These are phyloP conservation scores for Rhogogaster chlorosoma DNA, from an alignment of 2,888 invertebrate species.

Conservation along the genomic window DNA sequence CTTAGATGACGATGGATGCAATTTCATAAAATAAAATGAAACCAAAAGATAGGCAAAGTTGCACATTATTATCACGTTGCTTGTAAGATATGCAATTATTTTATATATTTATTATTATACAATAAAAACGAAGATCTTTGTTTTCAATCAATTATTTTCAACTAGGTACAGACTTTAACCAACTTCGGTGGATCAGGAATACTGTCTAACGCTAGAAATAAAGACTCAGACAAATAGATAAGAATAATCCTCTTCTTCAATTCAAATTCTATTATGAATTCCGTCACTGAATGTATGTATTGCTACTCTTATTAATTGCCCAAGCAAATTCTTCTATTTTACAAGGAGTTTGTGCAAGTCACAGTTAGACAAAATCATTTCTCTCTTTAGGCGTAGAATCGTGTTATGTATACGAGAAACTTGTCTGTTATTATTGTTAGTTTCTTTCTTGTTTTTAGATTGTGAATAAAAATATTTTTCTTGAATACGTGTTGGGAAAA, in stretches of 20 bases:
- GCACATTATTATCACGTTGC: constrained; percentile 2
- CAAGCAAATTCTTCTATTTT: neutral
- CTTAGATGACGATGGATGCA: neutral
- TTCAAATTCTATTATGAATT: neutral
- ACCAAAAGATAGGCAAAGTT: neutral
- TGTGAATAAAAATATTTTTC: neutral
- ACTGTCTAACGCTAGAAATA: neutral
- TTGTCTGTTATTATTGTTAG: neutral
- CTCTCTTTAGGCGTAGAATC: neutral
- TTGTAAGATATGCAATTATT: constrained; percentile 19
- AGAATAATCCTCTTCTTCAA: neutral
- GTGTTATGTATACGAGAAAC: neutral
- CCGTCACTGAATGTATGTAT: neutral
- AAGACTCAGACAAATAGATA: neutral
- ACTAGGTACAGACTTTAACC: neutral
- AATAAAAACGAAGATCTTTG: neutral
- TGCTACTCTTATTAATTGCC: neutral
- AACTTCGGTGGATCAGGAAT: neutral
- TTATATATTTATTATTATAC: constrained; percentile 30
- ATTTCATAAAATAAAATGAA: constrained; percentile 20
- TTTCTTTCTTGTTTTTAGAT: neutral
- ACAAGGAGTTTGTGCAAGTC: neutral
- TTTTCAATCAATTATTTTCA: neutral
- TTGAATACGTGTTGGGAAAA: neutral
- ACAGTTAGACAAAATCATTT: neutral